Percentiles rank a stretch among this genome's conserved stretches.
These are phyloP conservation scores for Psittacula derbiana DNA, from an alignment of 2,797 vertebrate genomes.

Conservation along the genomic window DNA sequence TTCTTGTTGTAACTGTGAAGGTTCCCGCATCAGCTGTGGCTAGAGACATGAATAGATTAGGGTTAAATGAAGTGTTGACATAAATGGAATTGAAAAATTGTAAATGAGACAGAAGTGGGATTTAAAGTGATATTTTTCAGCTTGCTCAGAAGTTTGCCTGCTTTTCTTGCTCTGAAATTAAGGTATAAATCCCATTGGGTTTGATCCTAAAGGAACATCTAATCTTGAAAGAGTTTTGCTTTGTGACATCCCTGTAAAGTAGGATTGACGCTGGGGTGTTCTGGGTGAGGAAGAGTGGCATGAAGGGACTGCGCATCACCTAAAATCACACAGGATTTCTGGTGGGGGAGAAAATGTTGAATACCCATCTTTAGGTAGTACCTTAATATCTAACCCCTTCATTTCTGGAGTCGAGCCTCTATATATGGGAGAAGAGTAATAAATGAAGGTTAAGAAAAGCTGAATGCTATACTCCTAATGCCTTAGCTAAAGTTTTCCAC, in stretches of 20 bases:
- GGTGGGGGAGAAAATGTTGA: not conserved
- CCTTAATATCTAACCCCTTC: not conserved
- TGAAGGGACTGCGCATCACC: not conserved
- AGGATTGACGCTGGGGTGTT: not conserved
- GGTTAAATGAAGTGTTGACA: not conserved
- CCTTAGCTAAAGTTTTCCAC: not conserved
- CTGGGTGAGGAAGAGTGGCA: not conserved
- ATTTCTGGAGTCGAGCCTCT: not conserved
- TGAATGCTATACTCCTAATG: not conserved
- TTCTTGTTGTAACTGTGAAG: constrained; percentile 14
- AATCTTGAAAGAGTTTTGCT: not conserved
- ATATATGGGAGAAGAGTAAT: not conserved
- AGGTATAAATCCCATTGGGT: not conserved
- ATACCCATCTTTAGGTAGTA: not conserved
- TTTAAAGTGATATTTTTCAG: not conserved
- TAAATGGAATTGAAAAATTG: not conserved
- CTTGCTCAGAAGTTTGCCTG: not conserved
- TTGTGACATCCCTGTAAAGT: not conserved
- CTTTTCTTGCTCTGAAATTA: not conserved
- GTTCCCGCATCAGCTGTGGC: constrained; percentile 5
- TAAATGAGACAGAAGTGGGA: not conserved
- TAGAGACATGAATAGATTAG: not conserved
- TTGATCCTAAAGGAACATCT: not conserved
- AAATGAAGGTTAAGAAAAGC: not conserved
- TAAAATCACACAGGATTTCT: not conserved